Conservation (phyloP, 1,140 invertebrate species). For the Ostrea edulis region DNA sequence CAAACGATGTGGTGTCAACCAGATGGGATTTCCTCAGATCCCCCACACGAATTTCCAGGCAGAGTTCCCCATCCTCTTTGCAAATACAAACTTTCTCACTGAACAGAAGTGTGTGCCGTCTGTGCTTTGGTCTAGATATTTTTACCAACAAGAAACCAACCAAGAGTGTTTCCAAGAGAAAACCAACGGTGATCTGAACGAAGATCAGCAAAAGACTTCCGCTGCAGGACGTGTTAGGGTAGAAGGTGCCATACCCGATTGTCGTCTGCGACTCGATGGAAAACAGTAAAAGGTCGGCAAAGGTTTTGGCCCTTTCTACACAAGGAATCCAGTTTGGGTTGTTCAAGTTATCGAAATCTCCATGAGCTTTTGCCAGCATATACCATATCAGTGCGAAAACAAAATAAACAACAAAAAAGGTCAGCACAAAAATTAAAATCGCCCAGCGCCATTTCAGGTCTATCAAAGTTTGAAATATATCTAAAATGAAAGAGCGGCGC, state of each 20-base stretch:
- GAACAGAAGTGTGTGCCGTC: constrained; percentile 76
- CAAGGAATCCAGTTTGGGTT: constrained; percentile 78
- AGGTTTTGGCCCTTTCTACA: constrained; percentile 72
- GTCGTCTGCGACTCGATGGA: constrained; percentile 81
- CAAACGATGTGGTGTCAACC: constrained; percentile 85
- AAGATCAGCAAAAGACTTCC: constrained; percentile 70
- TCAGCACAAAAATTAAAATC: constrained; percentile 92
- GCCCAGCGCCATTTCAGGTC: constrained; percentile 95
- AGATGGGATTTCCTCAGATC: constrained; percentile 75
- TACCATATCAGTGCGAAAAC: constrained; percentile 92
- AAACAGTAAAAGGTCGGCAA: constrained; percentile 78
- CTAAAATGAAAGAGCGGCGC: constrained; percentile 78
- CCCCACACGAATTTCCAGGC: constrained; percentile 82
- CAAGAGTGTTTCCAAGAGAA: constrained; percentile 74
- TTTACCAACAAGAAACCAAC: constrained; percentile 76
- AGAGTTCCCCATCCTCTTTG: constrained; percentile 88
- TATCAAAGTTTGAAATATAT: constrained; percentile 71
- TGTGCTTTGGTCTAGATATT: constrained; percentile 73
- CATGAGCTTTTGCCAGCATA: constrained; percentile 87
- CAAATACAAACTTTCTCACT: constrained; percentile 75
- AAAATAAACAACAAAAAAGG: constrained; percentile 95
- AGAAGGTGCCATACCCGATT: constrained; percentile 82
- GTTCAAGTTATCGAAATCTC: constrained; percentile 87
- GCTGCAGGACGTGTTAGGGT: constrained; percentile 83
- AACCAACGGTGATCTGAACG: constrained; percentile 74